Conservation (phyloP, 2,888 invertebrate genomes). For the Troilus luridus region DNA sequence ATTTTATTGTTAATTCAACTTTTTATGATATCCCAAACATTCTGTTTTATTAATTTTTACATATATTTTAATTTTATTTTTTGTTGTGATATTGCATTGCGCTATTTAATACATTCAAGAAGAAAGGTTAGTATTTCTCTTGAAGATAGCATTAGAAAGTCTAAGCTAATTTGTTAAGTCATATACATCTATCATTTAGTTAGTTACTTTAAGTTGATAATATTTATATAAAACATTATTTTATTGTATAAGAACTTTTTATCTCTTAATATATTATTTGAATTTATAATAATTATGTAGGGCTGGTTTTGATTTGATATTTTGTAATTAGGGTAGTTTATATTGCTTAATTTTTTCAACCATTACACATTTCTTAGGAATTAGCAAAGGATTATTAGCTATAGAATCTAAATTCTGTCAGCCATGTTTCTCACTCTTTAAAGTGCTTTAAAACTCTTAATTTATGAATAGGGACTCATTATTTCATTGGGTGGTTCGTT, state of each 20-base stretch:
- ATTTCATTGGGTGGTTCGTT: no score
- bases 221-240: neutral
- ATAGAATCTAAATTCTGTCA: neutral
- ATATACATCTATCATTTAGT: neutral
- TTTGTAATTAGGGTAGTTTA: neutral
- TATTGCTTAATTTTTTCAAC: neutral
- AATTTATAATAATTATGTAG: neutral
- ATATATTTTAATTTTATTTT: neutral
- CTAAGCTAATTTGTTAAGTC: neutral
- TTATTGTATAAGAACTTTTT: neutral
- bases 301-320: neutral
- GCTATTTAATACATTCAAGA: neutral
- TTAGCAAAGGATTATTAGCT: neutral
- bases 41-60: neutral
- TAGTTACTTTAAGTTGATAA: neutral
- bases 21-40: neutral
- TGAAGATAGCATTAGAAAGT: neutral
- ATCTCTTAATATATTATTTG: neutral
- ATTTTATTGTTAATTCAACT: neutral
- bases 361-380: neutral
- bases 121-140: slow-evolving; percentile 4
- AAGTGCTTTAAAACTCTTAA: neutral
- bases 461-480: neutral
- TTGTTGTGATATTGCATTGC: neutral
- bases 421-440: no score